Evolutionary conservation across 2,888 invertebrate genomes (phyloP).

Genomic region (Drosophila affinis): DNA sequence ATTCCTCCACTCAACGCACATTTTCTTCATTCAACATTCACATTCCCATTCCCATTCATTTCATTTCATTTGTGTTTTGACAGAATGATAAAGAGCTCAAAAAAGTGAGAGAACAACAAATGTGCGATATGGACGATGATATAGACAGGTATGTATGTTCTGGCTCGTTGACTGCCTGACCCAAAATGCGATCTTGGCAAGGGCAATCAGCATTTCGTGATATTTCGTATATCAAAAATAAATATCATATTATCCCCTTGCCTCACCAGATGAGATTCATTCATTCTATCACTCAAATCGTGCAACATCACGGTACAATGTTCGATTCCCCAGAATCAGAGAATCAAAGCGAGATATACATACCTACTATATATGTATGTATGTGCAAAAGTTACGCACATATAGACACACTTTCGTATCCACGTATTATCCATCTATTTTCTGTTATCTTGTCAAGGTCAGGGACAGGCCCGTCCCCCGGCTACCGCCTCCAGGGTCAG

Average conservation of each 20-base stretch:
- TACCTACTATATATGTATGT: neutral
- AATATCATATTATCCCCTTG: neutral
- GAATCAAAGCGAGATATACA: neutral
- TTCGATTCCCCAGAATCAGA: neutral
- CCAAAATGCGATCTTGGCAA: conserved; percentile 24
- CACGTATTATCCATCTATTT: neutral
- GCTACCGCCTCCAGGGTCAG: conserved; percentile 1
- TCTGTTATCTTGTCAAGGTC: conserved; percentile 22
- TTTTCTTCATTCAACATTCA: neutral
- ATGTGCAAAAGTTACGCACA: neutral
- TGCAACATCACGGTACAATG: conserved; percentile 9
- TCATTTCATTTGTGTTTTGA: conserved; percentile 4
- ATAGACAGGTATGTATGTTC: neutral
- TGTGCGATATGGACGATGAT: neutral
- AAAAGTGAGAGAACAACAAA: neutral
- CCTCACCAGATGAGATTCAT: neutral
- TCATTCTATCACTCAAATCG: neutral
- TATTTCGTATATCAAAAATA: conserved; percentile 9
- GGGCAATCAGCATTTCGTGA: conserved; percentile 2
- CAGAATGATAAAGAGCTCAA: conserved; percentile 5
- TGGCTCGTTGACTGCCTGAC: conserved; percentile 21
- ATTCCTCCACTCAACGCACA: neutral
- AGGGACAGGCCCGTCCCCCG: conserved; percentile 10
- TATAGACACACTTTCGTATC: neutral
- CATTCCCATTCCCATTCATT: neutral